Base-by-base conservation (phyloP, 2,113 vertebrate species). In the Labeo catla region DNA sequence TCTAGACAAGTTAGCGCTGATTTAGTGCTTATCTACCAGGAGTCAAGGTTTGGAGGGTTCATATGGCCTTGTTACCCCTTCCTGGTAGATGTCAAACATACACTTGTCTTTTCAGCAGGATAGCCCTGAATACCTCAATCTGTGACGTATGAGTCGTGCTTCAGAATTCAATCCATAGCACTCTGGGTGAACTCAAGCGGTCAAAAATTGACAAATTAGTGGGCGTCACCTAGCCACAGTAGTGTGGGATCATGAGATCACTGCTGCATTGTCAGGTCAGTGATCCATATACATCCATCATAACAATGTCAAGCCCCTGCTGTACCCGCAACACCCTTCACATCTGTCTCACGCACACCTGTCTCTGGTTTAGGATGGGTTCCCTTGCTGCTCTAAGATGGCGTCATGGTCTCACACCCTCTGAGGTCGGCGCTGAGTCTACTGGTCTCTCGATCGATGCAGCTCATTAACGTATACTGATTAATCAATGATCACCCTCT, bases 401-500 rank as follows among this genome's bases (percentile, higher is more conserved):
- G 77, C 61, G 36, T 47, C 73, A 61, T 77, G 23, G 63, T 84
- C 77, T 80, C 49, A 66, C 49, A 61, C 66, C 68, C 73, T 76
- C 79, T 89, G 21, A 76, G 72, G 76, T 63, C 28, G 28, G 23
- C 23, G 15, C 45, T 61, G 52, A 82, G 63, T 82, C 63, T 82
- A 82, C 80, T 70, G 65, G 80, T 70, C 63, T 82, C 47, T 81
- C 57, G 89, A 93, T 93, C 91, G 88, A 92, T 93, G 68, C 79
- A 86, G 85, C 91, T 93, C 93, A 94, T 94, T 94, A 94, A 93
- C 86, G 89, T 92, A 90, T 90, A 91, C 90, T 59, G 78, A 93
- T 92, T 92, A 91, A 94, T 94, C 93, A 90, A 94, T 94, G 91
- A 93, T 91, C 88, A 88, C 87, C 89, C 91, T 90, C 86, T 90